These are phyloP conservation scores for Embidobia sp. DNA, from an alignment of 2,888 invertebrate genomes.

Conservation along the genomic window DNA sequence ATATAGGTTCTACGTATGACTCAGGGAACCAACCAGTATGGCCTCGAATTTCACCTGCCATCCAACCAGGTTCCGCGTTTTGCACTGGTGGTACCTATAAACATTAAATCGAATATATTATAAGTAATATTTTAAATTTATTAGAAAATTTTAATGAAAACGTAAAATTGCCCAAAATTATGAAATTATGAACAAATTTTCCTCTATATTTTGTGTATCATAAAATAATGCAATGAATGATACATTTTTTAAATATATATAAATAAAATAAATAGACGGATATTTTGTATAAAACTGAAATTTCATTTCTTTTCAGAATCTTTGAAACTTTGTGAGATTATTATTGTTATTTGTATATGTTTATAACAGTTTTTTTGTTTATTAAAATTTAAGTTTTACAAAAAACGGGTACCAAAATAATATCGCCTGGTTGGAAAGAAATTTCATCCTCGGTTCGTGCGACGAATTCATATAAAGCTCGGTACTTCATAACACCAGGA, in stretches of 20 bases:
- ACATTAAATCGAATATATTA: not conserved
- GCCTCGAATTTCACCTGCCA: conserved; percentile 94
- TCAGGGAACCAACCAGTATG: conserved; percentile 98
- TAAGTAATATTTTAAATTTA: too few species aligned
- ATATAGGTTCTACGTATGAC: conserved; percentile 93
- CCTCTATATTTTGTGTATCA: too few species aligned
- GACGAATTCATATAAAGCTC: conserved; percentile 96
- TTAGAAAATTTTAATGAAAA: too few species aligned
- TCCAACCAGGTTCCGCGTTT: conserved; percentile 98
- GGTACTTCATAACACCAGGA: conserved; percentile 86
- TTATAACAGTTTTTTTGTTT: not conserved
- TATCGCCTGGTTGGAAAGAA: conserved; percentile 95
- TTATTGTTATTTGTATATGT: not conserved
- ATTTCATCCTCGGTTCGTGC: conserved; percentile 96
- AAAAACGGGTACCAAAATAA: conserved; percentile 85
- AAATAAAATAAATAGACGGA: too few species aligned
- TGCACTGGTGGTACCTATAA: conserved; percentile 87
- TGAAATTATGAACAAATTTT: too few species aligned
- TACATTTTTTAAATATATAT: too few species aligned
- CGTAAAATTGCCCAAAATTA: too few species aligned
- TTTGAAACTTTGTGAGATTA: too few species aligned
- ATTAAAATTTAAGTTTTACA: too few species aligned
- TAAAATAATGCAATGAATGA: too few species aligned
- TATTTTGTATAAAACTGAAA: too few species aligned
- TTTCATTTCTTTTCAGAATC: too few species aligned